phyloP scores from a whole-genome alignment of 1,140 invertebrate genomes.

The Triops longicaudatus region DNA sequence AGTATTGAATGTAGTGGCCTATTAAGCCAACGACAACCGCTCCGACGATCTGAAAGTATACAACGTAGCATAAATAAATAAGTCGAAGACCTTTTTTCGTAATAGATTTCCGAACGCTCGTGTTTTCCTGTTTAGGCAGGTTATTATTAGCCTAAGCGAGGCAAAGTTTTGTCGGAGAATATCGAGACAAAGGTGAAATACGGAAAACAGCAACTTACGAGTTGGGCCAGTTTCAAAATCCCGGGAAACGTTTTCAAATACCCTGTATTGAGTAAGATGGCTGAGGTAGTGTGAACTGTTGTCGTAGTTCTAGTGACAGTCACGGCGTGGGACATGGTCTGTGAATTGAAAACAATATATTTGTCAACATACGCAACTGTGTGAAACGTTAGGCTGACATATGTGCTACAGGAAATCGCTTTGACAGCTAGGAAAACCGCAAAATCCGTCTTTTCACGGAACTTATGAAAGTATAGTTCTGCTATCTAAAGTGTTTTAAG shows the following conservation, averaged over 20 bases:
- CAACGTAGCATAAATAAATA: slow-evolving; percentile 3
- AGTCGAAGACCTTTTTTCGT: background rate
- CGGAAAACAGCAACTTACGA: slow-evolving; percentile 39
- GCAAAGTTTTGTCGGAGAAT: background rate
- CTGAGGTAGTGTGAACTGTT: slow-evolving; percentile 54
- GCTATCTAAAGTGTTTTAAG: too few relatives aligned
- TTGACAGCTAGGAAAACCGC: background rate
- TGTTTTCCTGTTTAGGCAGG: background rate
- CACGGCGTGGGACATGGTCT: slow-evolving; percentile 68
- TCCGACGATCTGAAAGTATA: slow-evolving; percentile 54
- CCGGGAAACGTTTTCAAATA: slow-evolving; percentile 46
- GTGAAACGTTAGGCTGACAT: background rate
- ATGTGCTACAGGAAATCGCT: background rate
- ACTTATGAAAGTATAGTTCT: too few relatives aligned
- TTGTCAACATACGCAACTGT: background rate
- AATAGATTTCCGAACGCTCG: background rate
- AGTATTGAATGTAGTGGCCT: slow-evolving; percentile 48
- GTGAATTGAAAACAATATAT: background rate
- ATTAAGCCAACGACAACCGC: slow-evolving; percentile 58
- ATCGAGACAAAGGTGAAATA: slow-evolving; percentile 16
- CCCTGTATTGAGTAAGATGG: slow-evolving; percentile 63
- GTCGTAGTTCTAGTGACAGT: slow-evolving; percentile 75
- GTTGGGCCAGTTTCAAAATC: slow-evolving; percentile 45
- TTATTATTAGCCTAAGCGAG: background rate
- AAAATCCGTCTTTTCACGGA: background rate